These are phyloP conservation scores for Noctua comes DNA, from an alignment of 2,888 invertebrate species.

Conservation along the genomic window DNA sequence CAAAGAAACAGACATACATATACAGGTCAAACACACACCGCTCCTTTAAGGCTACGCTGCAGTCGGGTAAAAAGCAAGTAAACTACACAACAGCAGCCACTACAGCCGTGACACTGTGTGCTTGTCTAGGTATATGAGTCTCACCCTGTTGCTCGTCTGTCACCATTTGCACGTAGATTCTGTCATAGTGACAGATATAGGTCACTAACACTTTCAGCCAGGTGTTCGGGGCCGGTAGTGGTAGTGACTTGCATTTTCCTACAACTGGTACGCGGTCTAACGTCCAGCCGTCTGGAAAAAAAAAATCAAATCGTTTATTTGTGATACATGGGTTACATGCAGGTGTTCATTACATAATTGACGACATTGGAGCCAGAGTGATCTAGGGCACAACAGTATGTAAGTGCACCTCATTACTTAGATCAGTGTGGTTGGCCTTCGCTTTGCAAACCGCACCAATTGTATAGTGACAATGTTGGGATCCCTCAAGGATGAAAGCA, in stretches of 20 bases:
- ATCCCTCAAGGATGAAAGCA: too few species aligned
- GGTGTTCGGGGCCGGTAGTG: constrained; percentile 79
- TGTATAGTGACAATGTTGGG: too few species aligned
- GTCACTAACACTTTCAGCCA: constrained; percentile 79
- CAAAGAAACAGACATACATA: too few species aligned
- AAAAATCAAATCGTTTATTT: neutral
- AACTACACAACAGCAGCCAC: neutral
- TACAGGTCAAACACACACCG: neutral
- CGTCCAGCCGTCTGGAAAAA: constrained; percentile 85
- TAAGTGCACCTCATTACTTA: too few species aligned
- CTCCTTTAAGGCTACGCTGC: too few species aligned
- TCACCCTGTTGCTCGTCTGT: constrained; percentile 63
- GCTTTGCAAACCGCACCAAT: too few species aligned
- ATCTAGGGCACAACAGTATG: too few species aligned
- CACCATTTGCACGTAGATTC: constrained; percentile 80
- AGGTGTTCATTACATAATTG: too few species aligned
- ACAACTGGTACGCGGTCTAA: constrained; percentile 79
- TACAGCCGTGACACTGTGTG: neutral
- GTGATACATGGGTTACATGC: too few species aligned
- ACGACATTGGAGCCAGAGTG: too few species aligned
- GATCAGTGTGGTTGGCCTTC: too few species aligned
- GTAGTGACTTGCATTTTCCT: constrained; percentile 69
- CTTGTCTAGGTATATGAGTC: neutral
- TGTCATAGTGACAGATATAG: constrained; percentile 81
- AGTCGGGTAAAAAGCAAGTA: neutral